Evolutionary conservation across 2,113 vertebrate genomes (phyloP), one percentile per base, ranked within the genome.

Genomic region (Myrmecobius fasciatus): DNA sequence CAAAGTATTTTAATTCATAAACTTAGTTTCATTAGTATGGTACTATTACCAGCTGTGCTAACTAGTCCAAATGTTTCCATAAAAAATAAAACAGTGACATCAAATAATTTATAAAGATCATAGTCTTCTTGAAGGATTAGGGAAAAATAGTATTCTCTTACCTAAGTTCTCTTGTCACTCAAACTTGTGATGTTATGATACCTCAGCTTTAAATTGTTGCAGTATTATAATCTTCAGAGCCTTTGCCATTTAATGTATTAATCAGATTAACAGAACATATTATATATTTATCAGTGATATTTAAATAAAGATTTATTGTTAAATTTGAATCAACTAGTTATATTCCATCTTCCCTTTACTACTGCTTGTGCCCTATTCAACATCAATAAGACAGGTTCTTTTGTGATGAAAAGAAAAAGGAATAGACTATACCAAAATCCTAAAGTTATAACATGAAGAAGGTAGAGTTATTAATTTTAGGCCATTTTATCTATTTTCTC

Each of bases 61-160:
- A 5, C 88, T 1, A 0, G 47, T 48, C 43, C 51, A 10, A 1
- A 28, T 0, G 0, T 3, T 0, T n/a, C 28, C 9, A 0, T 9
- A 0, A 26, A 26, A 36, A 53, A 47, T 51, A 47, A 11, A 6
- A 43, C 0, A 3, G 1, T 0, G n/a, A 83, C 20, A 1, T 43
- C 60, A 43, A 52, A 52, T 8, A 90, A n/a, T 52, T 52, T 90
- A 26, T 17, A 90, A 52, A 90, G 89, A 52, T 36, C 14, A 11
- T 0, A 25, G 10, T 52, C 46, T 43, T 48, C 0, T 26, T n/a
- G 47, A 89, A 53, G 11, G 22, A 3, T 49, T 48, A 75, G 17
- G 67, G n/a, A 2, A 2, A 43, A 83, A 83, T 8, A 83, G 17
- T 43, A 83, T 43, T 83, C 7, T 83, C 36, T 24, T 24, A 43